Conservation (phyloP, 2,888 invertebrate genomes). For the Pseudanteris insignis region DNA sequence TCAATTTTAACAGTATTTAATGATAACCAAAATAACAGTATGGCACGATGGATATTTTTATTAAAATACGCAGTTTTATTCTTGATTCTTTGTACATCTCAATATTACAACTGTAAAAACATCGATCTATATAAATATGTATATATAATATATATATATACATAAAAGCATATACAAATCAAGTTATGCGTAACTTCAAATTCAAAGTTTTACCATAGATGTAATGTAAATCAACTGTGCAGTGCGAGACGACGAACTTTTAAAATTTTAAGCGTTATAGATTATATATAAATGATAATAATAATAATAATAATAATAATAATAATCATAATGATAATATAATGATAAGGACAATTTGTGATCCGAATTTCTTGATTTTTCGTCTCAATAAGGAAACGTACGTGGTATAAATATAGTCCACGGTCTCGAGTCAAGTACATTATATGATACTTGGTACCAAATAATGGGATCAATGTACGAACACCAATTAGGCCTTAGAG, state of each 20-base stretch:
- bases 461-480: slow-evolving; percentile 66
- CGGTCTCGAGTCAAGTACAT: slow-evolving; percentile 20
- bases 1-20: too few relatives aligned
- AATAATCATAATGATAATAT: slow-evolving; percentile 13
- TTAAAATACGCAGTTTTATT: slow-evolving; percentile 29
- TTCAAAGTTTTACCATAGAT: too few relatives aligned
- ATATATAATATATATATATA: slow-evolving; percentile 4
- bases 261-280: too few relatives aligned
- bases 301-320: too few relatives aligned
- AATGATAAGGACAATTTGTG: slow-evolving; percentile 18
- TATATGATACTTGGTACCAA: slow-evolving; percentile 61
- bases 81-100: slow-evolving; percentile 34
- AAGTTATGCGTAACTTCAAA: too few relatives aligned
- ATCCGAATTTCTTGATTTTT: slow-evolving; percentile 23
- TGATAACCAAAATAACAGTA: neutral
- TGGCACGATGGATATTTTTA: slow-evolving; percentile 35
- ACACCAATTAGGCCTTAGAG: slow-evolving; percentile 66
- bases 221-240: slow-evolving; percentile 18
- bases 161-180: too few relatives aligned
- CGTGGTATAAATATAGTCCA: too few relatives aligned
- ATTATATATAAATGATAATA: too few relatives aligned
- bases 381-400: slow-evolving; percentile 10
- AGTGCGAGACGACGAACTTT: too few relatives aligned
- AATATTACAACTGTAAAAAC: slow-evolving; percentile 32
- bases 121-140: slow-evolving; percentile 28